phyloP scores from a whole-genome alignment of 53 echinoderm and acorn worm species.

The Mesocentrotus franciscanus region DNA sequence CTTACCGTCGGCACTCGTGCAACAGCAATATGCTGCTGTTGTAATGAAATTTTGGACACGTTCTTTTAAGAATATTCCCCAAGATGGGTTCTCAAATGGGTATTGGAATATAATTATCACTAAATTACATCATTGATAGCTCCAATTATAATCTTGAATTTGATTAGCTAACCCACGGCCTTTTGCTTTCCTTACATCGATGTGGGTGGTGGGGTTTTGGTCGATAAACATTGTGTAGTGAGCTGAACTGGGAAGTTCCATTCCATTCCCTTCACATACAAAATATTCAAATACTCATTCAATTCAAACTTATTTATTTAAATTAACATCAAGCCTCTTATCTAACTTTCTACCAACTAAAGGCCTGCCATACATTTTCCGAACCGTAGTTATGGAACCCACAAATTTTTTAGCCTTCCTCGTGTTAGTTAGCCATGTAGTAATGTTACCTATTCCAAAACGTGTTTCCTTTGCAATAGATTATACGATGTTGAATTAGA shows the following conservation, averaged over 20 bases:
- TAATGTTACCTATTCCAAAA: no score
- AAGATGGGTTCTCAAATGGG: not conserved
- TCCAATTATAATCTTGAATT: constrained; percentile 13
- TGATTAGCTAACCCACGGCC: not conserved
- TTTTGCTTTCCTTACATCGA: not conserved
- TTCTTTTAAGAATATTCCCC: not conserved
- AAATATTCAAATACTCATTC: no score
- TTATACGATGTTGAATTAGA: no score
- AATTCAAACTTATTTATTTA: no score
- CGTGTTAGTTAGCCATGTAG: no score
- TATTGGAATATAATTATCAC: constrained; percentile 14
- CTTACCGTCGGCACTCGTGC: not conserved
- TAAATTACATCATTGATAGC: constrained; percentile 2
- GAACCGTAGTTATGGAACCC: no score
- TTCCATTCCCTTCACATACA: not conserved
- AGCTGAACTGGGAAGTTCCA: not conserved
- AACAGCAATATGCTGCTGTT: not conserved
- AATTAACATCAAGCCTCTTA: no score
- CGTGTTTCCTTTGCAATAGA: no score
- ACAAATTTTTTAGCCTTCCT: no score
- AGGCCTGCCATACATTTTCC: no score
- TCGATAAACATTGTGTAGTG: not conserved
- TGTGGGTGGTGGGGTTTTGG: not conserved
- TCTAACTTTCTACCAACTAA: no score
- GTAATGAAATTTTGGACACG: not conserved